Percentiles rank a stretch among this genome's conserved stretches.
These are phyloP conservation scores for Elephas maximus DNA, from an alignment of 2,113 vertebrate species.

Conservation along the genomic window DNA sequence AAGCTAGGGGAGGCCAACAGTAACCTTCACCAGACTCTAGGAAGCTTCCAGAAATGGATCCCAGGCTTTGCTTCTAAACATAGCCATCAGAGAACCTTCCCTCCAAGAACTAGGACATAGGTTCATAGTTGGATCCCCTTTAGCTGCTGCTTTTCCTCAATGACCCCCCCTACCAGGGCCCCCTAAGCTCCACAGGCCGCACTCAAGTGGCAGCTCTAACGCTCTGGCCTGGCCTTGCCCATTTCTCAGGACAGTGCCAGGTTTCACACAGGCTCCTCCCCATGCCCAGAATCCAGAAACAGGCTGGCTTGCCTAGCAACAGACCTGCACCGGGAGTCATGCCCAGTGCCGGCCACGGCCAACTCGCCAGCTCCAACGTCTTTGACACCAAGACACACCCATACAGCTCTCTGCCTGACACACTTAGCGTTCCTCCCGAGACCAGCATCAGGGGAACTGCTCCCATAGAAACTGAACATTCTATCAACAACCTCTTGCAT, in stretches of 20 bases:
- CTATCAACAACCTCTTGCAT: not conserved
- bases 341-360: not conserved
- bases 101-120: not conserved
- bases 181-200: not conserved
- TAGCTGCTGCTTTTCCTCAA: not conserved
- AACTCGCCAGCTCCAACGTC: not conserved
- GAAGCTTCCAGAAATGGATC: not conserved
- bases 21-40: not conserved
- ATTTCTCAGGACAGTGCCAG: not conserved
- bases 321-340: not conserved
- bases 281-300: not conserved
- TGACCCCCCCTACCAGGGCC: not conserved
- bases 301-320: not conserved
- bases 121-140: not conserved
- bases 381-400: constrained; percentile 8
- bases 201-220: not conserved
- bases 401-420: constrained; percentile 16
- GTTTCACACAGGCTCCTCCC: not conserved
- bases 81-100: not conserved
- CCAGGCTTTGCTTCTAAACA: not conserved
- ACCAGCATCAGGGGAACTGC: not conserved
- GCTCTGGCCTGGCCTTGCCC: not conserved
- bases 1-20: not conserved
- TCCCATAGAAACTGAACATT: not conserved
- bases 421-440: constrained; percentile 53